Conservation (phyloP, 2,113 vertebrate species). For the Patagioenas fasciata region DNA sequence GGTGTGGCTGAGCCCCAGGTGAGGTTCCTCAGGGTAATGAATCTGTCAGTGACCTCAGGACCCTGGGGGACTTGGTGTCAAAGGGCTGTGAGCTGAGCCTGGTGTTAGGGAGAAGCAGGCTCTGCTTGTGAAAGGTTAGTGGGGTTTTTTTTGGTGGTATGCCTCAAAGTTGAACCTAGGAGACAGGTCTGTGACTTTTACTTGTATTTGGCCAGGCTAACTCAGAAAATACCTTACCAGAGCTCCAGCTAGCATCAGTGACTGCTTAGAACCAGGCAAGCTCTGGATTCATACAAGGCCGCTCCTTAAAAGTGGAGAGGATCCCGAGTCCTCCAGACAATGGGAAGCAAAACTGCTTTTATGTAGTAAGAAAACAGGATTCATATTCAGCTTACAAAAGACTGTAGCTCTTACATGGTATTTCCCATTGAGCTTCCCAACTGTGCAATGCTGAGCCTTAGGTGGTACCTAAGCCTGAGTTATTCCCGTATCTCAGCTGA, state of each 20-base stretch:
- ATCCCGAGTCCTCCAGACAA: neutral
- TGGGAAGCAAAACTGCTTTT: neutral
- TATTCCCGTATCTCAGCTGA: neutral
- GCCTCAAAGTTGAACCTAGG: neutral
- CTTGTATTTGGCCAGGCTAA: neutral
- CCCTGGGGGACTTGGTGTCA: neutral
- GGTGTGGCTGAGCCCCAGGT: neutral
- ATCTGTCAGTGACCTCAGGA: fast-evolving
- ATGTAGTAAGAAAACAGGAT: neutral
- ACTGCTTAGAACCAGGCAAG: neutral
- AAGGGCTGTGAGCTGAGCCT: neutral
- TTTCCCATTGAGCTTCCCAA: neutral
- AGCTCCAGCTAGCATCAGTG: neutral
- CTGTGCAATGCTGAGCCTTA: neutral
- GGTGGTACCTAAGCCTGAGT: neutral
- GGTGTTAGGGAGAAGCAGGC: neutral
- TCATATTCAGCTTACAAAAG: neutral
- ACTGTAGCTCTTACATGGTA: neutral
- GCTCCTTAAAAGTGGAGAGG: neutral
- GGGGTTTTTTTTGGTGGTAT: fast-evolving
- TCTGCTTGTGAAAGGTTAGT: neutral
- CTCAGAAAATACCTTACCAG: neutral
- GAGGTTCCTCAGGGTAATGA: neutral
- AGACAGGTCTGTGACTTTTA: neutral
- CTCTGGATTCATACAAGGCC: neutral